A percentile compares a stretch with the other conserved stretches of the same genome.
These are phyloP conservation scores for Leptatherina wallacei DNA, from an alignment of 2,797 vertebrate genomes.

Conservation along the genomic window DNA sequence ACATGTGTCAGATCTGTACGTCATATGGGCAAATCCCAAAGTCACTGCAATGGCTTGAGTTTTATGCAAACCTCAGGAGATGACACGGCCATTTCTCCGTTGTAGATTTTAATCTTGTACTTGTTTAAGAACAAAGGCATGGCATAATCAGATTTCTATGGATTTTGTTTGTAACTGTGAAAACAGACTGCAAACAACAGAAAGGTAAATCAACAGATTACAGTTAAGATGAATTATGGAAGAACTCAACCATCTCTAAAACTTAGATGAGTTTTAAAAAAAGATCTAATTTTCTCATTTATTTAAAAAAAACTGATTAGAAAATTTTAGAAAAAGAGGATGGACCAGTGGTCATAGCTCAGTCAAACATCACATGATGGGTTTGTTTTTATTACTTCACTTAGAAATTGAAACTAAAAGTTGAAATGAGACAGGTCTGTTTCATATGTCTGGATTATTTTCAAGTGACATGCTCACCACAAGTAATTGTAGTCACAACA, in stretches of 20 bases:
- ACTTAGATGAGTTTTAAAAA: not conserved
- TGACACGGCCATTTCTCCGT: not conserved
- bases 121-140: not conserved
- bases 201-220: no score
- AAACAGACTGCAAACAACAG: not conserved
- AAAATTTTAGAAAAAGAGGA: not conserved
- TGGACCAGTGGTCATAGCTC: not conserved
- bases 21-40: not conserved
- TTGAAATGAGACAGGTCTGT: slow-evolving; percentile 13
- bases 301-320: no score
- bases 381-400: not conserved
- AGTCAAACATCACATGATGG: not conserved
- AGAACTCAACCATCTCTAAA: not conserved
- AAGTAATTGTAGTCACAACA: slow-evolving; percentile 10
- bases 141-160: not conserved
- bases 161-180: not conserved
- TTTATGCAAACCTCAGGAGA: not conserved
- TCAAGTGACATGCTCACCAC: slow-evolving; percentile 42
- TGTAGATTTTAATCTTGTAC: not conserved
- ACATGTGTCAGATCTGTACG: slow-evolving; percentile 25
- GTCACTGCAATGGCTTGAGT: no score
- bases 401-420: slow-evolving; percentile 19
- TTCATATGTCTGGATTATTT: slow-evolving; percentile 30
- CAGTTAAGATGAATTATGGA: no score
- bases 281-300: no score